Conservation (phyloP, 2,797 vertebrate species). For the Lateolabrax maculatus region DNA sequence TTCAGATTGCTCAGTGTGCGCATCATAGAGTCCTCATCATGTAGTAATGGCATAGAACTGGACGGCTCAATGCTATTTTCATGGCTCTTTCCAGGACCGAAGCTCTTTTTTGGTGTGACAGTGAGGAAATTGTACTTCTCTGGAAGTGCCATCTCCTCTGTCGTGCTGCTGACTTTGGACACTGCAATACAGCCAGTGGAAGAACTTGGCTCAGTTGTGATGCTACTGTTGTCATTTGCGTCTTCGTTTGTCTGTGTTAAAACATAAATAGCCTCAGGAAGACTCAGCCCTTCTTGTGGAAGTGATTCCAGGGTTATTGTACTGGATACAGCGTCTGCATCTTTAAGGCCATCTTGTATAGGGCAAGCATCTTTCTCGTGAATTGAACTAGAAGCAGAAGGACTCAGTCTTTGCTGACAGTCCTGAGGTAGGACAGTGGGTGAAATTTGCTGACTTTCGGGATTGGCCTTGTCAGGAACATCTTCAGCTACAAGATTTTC, state of each 20-base stretch:
- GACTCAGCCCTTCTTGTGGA: conserved; percentile 72
- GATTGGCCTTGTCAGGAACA: background rate
- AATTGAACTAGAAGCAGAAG: conserved; percentile 25
- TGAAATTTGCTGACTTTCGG: conserved; percentile 8
- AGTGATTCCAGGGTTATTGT: conserved; percentile 74
- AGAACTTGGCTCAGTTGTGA: conserved; percentile 28
- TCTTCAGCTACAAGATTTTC: conserved; percentile 1
- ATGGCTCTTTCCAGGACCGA: conserved; percentile 73
- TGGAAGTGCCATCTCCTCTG: conserved; percentile 44
- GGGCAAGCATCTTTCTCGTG: conserved; percentile 13
- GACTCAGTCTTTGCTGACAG: conserved; percentile 16
- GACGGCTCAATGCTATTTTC: conserved; percentile 54
- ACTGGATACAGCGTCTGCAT: conserved; percentile 81
- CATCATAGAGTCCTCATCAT: conserved; percentile 95
- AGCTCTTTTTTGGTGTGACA: conserved; percentile 64
- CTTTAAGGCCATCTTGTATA: conserved; percentile 48
- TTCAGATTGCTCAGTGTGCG: conserved; percentile 91
- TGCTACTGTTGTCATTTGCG: background rate
- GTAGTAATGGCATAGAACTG: conserved; percentile 67
- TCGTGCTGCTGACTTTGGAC: conserved; percentile 76
- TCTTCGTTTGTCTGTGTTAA: conserved; percentile 58
- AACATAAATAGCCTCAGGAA: conserved; percentile 69
- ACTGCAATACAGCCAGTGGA: conserved; percentile 47
- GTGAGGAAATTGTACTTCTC: conserved; percentile 25
- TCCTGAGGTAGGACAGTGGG: conserved; percentile 4